Percentiles rank a stretch among this genome's conserved stretches.
phyloP scores from a whole-genome alignment of 2,888 invertebrate species.

The Drosophila lacicola region DNA sequence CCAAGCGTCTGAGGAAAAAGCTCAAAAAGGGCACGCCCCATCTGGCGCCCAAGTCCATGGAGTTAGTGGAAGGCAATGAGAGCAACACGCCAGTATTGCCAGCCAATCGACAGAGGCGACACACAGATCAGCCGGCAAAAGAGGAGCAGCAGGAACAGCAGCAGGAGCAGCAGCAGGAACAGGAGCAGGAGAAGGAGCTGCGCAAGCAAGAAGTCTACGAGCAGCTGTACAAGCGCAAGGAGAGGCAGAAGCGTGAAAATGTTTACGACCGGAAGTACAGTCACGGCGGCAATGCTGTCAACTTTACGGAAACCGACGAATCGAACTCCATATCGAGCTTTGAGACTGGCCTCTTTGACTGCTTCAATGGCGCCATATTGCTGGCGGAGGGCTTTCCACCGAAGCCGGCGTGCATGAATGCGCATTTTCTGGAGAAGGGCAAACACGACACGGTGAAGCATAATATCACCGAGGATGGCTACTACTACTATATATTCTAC shows the following conservation, averaged over 20 bases:
- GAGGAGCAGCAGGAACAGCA: no score
- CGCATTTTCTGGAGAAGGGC: conserved; percentile 89
- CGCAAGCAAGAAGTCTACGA: conserved; percentile 78
- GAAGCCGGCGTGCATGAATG: conserved; percentile 89
- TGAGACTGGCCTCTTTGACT: conserved; percentile 90
- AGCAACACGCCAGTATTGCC: neutral
- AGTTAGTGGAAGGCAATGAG: neutral
- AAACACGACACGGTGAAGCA: conserved; percentile 89
- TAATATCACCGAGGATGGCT: conserved; percentile 91
- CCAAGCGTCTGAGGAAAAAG: conserved; percentile 55
- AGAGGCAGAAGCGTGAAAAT: conserved; percentile 84
- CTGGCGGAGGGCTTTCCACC: conserved; percentile 90
- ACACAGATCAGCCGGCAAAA: neutral
- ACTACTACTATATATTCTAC: conserved; percentile 95
- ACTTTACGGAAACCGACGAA: conserved; percentile 86
- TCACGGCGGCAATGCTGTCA: conserved; percentile 90
- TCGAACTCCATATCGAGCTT: conserved; percentile 93
- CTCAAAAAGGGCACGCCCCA: conserved; percentile 72
- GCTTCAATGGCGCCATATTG: conserved; percentile 91
- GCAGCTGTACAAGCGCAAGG: conserved; percentile 73
- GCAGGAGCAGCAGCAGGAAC: neutral
- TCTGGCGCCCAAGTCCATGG: conserved; percentile 5
- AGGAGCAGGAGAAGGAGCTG: conserved; percentile 22
- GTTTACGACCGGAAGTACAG: conserved; percentile 90
- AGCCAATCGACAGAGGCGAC: conserved; percentile 6